phyloP scores from a whole-genome alignment of 2,113 vertebrate species.

The Callithrix jacchus region DNA sequence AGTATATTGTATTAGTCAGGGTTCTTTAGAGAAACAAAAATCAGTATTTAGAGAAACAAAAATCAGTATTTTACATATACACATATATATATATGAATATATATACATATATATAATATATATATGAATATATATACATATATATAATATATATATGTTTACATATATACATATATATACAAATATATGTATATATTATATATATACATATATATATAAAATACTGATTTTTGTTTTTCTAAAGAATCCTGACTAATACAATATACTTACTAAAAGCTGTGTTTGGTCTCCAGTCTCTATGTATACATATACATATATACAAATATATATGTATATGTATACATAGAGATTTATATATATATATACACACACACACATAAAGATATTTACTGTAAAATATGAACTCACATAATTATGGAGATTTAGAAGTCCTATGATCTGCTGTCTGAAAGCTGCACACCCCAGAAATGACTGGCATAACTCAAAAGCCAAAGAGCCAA shows the following conservation, averaged over 20 bases:
- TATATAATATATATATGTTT: rapidly evolving
- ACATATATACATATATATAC: no score
- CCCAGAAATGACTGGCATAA: not conserved
- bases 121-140: no score
- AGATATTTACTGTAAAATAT: not conserved
- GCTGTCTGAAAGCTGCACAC: not conserved
- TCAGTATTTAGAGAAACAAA: not conserved
- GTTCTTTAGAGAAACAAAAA: not conserved
- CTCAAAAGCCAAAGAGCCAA: not conserved
- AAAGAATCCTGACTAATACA: not conserved
- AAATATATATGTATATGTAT: no score
- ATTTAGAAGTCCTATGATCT: not conserved
- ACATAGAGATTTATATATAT: no score
- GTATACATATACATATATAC: no score
- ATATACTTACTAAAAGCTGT: not conserved
- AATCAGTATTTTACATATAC: not conserved
- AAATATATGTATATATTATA: no score
- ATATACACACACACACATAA: no score
- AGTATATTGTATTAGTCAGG: not conserved
- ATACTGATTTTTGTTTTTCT: no score
- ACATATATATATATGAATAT: not conserved
- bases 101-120: no score
- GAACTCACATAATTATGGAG: not conserved
- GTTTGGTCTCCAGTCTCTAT: not conserved
- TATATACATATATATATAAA: no score